Evolutionary conservation across 30 jellyfish, hydroid and myxozoan genomes (phyloP), one percentile per base, ranked within the genome.

Genomic region (Cassiopea andromeda): DNA sequence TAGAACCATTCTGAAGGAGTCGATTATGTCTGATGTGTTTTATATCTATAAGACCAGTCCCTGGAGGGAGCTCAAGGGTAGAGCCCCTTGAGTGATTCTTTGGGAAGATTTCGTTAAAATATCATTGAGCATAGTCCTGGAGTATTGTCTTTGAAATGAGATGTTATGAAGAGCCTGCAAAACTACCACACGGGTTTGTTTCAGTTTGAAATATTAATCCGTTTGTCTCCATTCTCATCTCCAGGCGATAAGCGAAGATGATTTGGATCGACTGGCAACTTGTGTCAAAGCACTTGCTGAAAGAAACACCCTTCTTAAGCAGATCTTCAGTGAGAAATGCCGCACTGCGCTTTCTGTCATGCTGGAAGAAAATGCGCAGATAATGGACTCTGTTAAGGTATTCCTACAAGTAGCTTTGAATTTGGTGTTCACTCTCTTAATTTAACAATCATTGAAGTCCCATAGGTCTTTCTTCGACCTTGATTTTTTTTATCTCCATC

Each of bases 231-330:
- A 3, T 54, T 1, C 67, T 82, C 60, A 2, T n/a, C 80, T 64
- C 16, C 48, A 90, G 95, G 91, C 98, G 3, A 90, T 94, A 87
- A 94, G 92, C 68, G 98, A 94, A 15, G 98, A 94, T 38, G 98
- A 94, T 76, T 57, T 94, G 1, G 98, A 91, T 73, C 64, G 98
- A n/a, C 48, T 94, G 48, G 98, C 98, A 1, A 90, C 94, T 10
- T 94, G 98, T 92, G 94, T 90, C 69, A 94, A 94, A 82, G 97
- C 94, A 16, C 87, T 94, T 1, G 96, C 97, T 3, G 98, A 94
- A 68, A 67, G 94, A 46, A 94, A 94, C 60, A 64, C 67, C 1
- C 77, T 94, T 44, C 82, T 94, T 64, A 87, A 87, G 57, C 82
- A 66, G 17, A 87, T 94, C 5, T 94, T 94, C 90, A 87, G 96